Conservation (phyloP, 2,113 vertebrate genomes). For the Hemicordylus capensis region DNA sequence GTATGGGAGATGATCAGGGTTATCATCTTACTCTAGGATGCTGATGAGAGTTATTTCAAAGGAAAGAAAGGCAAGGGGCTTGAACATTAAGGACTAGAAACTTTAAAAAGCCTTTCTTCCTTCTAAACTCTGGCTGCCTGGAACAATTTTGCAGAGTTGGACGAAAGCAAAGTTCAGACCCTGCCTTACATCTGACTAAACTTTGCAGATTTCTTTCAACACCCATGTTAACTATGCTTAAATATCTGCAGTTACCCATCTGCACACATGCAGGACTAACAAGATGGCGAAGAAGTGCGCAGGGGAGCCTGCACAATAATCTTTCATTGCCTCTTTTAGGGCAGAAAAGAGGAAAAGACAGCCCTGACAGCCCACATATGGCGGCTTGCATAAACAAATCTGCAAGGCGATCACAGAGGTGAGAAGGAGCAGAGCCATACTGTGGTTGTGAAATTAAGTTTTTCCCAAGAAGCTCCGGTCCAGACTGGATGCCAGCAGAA, state of each 20-base stretch:
- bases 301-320: fast-evolving
- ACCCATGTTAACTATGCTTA: background rate
- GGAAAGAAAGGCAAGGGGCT: too few species aligned
- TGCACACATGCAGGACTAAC: background rate
- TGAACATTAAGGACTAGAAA: background rate
- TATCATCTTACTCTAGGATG: too few species aligned
- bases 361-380: fast-evolving
- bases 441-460: background rate
- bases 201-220: too few species aligned
- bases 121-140: background rate
- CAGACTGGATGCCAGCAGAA: background rate
- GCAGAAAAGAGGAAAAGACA: background rate
- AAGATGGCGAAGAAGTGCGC: background rate
- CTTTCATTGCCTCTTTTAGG: background rate
- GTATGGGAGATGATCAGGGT: too few species aligned
- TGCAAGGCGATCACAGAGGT: background rate
- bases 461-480: too few species aligned
- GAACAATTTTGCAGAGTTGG: background rate
- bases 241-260: background rate
- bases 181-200: background rate
- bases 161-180: background rate
- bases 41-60: too few species aligned
- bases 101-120: background rate
- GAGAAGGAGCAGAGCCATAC: background rate
- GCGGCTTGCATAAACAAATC: background rate